These are phyloP conservation scores for Chelonoidis abingdonii DNA, from an alignment of 2,113 vertebrate species.

Conservation along the genomic window DNA sequence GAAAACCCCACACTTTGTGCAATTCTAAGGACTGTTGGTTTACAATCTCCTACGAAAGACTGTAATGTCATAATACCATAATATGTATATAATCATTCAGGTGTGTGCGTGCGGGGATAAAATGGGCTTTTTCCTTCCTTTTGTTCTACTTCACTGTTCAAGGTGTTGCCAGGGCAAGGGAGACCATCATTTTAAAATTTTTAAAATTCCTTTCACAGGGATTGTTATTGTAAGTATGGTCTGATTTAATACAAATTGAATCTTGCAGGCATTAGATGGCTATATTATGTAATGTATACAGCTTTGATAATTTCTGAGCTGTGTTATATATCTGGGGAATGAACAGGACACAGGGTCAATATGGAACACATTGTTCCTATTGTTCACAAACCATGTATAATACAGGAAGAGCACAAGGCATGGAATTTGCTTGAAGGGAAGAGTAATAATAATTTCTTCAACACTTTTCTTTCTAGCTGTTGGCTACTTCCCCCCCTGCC, in stretches of 20 bases:
- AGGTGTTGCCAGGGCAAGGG: background rate
- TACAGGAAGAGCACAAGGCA: background rate
- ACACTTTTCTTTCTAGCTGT: background rate
- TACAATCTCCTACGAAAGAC: background rate
- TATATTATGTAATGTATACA: background rate
- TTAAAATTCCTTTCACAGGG: background rate
- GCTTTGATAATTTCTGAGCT: background rate
- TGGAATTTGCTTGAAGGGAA: background rate
- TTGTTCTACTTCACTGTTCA: background rate
- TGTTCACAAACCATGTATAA: background rate
- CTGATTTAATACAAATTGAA: background rate
- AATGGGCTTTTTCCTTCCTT: background rate
- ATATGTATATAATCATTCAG: background rate
- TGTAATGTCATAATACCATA: background rate
- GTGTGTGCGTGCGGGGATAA: background rate
- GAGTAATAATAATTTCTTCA: background rate
- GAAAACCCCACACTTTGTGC: background rate
- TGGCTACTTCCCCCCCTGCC: background rate
- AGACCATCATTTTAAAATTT: background rate
- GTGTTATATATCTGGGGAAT: background rate
- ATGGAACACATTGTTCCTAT: background rate
- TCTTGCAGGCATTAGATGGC: background rate
- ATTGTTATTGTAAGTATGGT: background rate
- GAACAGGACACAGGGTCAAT: background rate
- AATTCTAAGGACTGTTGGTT: background rate